These are phyloP conservation scores for Cataglyphis albicans DNA, from an alignment of 2,888 invertebrate genomes.

Conservation along the genomic window DNA sequence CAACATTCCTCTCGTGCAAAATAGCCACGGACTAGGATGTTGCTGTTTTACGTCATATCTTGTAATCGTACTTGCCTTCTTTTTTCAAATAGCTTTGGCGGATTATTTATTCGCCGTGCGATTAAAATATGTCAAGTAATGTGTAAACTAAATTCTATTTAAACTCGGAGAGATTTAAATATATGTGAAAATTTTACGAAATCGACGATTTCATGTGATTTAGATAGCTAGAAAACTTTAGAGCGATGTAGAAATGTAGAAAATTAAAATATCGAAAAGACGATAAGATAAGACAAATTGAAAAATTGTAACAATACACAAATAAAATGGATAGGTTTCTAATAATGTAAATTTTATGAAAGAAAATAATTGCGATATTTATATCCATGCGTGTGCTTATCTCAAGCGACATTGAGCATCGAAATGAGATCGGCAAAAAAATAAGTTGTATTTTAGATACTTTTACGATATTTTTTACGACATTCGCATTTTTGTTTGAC, in stretches of 20 bases:
- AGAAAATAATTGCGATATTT: not conserved
- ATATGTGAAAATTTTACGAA: not conserved
- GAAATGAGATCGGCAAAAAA: not conserved
- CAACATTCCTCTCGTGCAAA: slow-evolving; percentile 67
- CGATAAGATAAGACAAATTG: not conserved
- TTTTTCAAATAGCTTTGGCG: slow-evolving; percentile 6
- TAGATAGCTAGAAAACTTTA: not conserved
- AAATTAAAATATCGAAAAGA: not conserved
- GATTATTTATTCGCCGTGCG: not conserved
- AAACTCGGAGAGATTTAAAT: not conserved
- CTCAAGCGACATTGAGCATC: not conserved
- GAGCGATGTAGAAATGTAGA: not conserved
- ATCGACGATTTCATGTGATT: not conserved
- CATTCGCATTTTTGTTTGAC: not conserved
- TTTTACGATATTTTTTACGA: not conserved
- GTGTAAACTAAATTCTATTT: not conserved
- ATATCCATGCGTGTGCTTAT: not conserved
- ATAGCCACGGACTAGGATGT: slow-evolving; percentile 64
- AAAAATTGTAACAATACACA: not conserved
- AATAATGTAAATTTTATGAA: not conserved
- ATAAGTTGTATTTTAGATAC: not conserved
- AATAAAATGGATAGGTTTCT: not conserved
- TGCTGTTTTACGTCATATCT: slow-evolving; percentile 56
- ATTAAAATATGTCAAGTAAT: not conserved
- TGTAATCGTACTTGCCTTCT: slow-evolving; percentile 49